Evolutionary conservation across 64 coral and sea anemone genomes (phyloP), one percentile per base, ranked within the genome.

Genomic region (Actinia equina): DNA sequence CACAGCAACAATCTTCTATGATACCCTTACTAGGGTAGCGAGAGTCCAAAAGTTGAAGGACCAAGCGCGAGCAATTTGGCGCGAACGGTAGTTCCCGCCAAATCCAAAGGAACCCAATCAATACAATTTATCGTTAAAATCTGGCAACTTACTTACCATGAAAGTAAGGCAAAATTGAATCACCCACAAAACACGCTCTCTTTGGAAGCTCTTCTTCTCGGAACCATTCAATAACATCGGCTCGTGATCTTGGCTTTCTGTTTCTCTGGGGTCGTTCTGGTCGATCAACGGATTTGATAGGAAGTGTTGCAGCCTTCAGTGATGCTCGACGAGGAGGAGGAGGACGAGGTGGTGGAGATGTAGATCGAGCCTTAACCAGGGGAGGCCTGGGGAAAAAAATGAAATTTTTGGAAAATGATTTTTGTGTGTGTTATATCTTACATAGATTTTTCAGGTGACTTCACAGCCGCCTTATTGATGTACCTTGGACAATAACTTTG

Each of bases 151-250:
- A 85, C 94, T 84, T 88, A 99, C 97, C 97, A 79, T 99, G 97
- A 80, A 99, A 99, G 52, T 95, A 99, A 17, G 97, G 97, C 30
- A 99, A 82, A 7, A 94, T 79, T 7, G 86, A 55, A 77, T 90
- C 93, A 46, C 90, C 89, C 26, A 85, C 51, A 62, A 70, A 99
- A 55, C 97, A 95, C 20, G 83, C 89, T 56, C 94, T 60, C 83
- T 99, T 99, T 9, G 88, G 79, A 18, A 99, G 80, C 22, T 99
- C 97, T 88, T 95, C 93, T 67, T 99, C 93, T 44, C 87, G 93
- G 77, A 95, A 99, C 97, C 97, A 99, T 11, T 99, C 93, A 57
- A 99, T 91, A 19, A 92, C 93, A 37, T 99, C 91, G 19, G 57
- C 77, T 86, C 86, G 82, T 71, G 22, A 80, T 82, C 95, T 93